These are phyloP conservation scores for Micropoecilia bifurca DNA, from an alignment of 2,797 vertebrate genomes.

Conservation along the genomic window DNA sequence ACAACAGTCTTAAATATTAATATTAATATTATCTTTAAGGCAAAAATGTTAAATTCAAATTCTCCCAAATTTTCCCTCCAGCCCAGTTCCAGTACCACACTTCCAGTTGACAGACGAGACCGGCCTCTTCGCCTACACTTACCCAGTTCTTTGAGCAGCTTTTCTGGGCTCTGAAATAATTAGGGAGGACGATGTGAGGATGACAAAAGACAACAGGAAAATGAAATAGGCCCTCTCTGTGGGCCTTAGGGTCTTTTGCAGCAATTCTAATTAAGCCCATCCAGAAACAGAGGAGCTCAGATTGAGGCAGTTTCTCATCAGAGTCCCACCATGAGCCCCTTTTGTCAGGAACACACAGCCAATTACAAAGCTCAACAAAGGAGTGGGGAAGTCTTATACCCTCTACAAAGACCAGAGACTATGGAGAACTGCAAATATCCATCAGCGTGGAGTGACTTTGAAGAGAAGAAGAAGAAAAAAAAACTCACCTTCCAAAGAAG, in stretches of 20 bases:
- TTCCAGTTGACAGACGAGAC: slow-evolving; percentile 59
- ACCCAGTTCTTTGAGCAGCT: slow-evolving; percentile 67
- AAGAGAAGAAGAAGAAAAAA: slow-evolving; percentile 14
- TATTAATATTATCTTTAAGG: neutral
- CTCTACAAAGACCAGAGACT: slow-evolving; percentile 70
- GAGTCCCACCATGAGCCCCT: slow-evolving; percentile 74
- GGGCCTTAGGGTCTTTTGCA: slow-evolving; percentile 70
- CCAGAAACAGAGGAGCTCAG: slow-evolving; percentile 76
- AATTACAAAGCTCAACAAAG: slow-evolving; percentile 82
- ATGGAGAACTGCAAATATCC: slow-evolving; percentile 67
- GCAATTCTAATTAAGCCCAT: slow-evolving; percentile 83
- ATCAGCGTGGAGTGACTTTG: slow-evolving; percentile 66
- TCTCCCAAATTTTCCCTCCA: slow-evolving; percentile 33
- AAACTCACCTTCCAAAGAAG: slow-evolving; percentile 49
- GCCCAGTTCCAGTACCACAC: slow-evolving; percentile 46
- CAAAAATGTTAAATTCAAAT: slow-evolving; percentile 23
- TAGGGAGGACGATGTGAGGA: slow-evolving; percentile 74
- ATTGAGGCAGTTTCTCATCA: slow-evolving; percentile 80
- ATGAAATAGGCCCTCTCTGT: slow-evolving; percentile 70
- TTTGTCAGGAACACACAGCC: slow-evolving; percentile 81
- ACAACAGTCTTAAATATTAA: neutral
- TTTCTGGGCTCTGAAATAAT: slow-evolving; percentile 77
- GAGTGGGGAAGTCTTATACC: slow-evolving; percentile 71
- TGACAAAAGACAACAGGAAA: slow-evolving; percentile 81
- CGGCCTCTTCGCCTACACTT: slow-evolving; percentile 67